phyloP scores from a whole-genome alignment of 2,888 invertebrate species.

The Zootermopsis nevadensis region DNA sequence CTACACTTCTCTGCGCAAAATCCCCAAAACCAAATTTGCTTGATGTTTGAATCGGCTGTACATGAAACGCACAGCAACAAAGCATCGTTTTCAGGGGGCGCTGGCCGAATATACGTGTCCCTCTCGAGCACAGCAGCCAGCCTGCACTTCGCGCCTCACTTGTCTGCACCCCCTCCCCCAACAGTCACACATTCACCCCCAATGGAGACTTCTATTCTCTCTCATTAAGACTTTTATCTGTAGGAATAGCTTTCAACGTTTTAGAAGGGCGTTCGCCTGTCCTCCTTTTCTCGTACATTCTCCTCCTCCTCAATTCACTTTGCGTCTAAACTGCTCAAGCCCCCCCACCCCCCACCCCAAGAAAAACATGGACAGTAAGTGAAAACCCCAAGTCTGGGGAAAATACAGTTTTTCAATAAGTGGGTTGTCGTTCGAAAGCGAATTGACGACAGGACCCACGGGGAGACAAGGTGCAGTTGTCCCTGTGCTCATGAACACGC shows the following conservation, averaged over 20 bases:
- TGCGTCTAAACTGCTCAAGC: constrained; percentile 25
- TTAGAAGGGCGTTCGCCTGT: constrained; percentile 19
- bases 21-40: too few relatives aligned
- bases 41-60: too few relatives aligned
- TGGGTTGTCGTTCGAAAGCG: background rate
- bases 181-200: constrained; percentile 32
- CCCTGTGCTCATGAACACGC: too few relatives aligned
- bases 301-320: constrained; percentile 34
- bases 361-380: constrained; percentile 14
- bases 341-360: constrained; percentile 4
- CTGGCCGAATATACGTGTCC: constrained; percentile 20
- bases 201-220: constrained; percentile 40
- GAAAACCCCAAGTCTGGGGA: constrained; percentile 4
- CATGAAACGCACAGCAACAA: too few relatives aligned
- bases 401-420: background rate
- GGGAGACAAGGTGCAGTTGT: too few relatives aligned
- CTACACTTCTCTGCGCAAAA: too few relatives aligned
- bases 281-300: constrained; percentile 27
- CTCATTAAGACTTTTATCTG: constrained; percentile 52
- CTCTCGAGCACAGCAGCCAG: constrained; percentile 20
- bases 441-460: too few relatives aligned
- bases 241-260: constrained; percentile 47
- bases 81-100: constrained; percentile 9
- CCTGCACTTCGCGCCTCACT: constrained; percentile 30
- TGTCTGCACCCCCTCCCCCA: constrained; percentile 20